Conservation (phyloP, 2,113 vertebrate genomes). For the Anolis carolinensis region DNA sequence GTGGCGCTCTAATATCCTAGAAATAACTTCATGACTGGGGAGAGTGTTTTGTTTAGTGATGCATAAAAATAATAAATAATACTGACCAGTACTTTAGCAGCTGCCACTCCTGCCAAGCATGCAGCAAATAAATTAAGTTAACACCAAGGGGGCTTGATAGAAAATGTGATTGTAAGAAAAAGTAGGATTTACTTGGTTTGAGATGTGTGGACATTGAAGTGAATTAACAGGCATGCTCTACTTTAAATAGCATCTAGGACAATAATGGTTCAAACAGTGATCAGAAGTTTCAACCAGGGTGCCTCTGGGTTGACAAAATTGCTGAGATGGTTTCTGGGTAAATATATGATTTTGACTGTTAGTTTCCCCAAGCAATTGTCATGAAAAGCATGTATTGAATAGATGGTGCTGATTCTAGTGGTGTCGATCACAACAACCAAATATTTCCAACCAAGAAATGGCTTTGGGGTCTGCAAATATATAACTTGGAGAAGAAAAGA, state of each 20-base stretch:
- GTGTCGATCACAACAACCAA: too few relatives aligned
- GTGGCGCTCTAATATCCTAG: constrained; percentile 40
- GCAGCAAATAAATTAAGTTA: constrained; percentile 51
- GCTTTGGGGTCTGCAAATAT: too few relatives aligned
- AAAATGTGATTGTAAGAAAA: not conserved
- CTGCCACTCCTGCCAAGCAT: constrained; percentile 39
- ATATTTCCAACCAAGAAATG: too few relatives aligned
- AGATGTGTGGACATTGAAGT: constrained; percentile 38
- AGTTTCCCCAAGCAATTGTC: too few relatives aligned
- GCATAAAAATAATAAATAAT: constrained; percentile 57
- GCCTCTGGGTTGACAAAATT: not conserved
- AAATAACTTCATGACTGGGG: constrained; percentile 33
- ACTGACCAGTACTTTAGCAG: constrained; percentile 47
- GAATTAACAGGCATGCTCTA: constrained; percentile 9
- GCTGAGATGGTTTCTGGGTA: not conserved
- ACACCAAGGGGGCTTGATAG: constrained; percentile 16
- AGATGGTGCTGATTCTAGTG: too few relatives aligned
- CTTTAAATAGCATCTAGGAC: not conserved
- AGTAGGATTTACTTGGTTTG: constrained; percentile 5
- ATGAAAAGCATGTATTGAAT: not conserved
- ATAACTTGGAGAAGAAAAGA: too few relatives aligned
- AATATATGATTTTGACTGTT: too few relatives aligned
- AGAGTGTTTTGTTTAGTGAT: constrained; percentile 57
- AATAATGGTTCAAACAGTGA: too few relatives aligned
- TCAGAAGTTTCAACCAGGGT: not conserved